These are phyloP conservation scores for Phenganax marumi DNA, from an alignment of 92 coral and sea anemone genomes.

Conservation along the genomic window DNA sequence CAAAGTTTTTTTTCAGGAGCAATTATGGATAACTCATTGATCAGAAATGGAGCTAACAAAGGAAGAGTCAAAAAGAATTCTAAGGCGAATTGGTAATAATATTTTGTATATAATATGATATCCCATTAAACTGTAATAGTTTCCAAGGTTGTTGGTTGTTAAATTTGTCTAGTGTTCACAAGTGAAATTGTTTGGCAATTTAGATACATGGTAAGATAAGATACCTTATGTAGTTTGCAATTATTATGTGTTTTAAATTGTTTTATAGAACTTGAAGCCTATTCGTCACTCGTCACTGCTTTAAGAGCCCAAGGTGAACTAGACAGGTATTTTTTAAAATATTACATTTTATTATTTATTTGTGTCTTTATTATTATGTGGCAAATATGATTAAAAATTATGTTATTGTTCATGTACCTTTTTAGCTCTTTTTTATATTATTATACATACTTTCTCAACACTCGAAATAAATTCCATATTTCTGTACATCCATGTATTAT, in stretches of 20 bases:
- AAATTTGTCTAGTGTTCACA: background rate
- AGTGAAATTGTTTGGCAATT: background rate
- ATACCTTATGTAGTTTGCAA: too few relatives aligned
- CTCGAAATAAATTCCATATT: too few relatives aligned
- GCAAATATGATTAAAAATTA: too few relatives aligned
- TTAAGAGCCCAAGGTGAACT: constrained; percentile 98
- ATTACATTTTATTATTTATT: background rate
- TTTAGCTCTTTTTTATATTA: background rate
- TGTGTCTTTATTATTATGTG: background rate
- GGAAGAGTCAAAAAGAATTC: constrained; percentile 93
- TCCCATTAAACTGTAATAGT: background rate
- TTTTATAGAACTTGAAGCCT: constrained; percentile 86
- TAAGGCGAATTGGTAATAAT: constrained; percentile 82
- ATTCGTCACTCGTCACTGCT: constrained; percentile 90
- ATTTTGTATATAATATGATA: background rate
- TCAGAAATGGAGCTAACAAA: constrained; percentile 78
- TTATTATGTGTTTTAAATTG: background rate
- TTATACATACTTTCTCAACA: background rate
- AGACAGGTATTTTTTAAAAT: constrained; percentile 66
- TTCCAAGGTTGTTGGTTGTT: background rate
- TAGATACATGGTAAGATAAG: background rate
- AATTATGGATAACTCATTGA: constrained; percentile 12
- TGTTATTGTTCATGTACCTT: background rate
- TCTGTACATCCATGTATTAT: too few relatives aligned
- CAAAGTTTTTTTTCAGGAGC: too few relatives aligned